These are phyloP conservation scores for Macroramphosus scolopax DNA, from an alignment of 2,797 vertebrate species.

Conservation along the genomic window DNA sequence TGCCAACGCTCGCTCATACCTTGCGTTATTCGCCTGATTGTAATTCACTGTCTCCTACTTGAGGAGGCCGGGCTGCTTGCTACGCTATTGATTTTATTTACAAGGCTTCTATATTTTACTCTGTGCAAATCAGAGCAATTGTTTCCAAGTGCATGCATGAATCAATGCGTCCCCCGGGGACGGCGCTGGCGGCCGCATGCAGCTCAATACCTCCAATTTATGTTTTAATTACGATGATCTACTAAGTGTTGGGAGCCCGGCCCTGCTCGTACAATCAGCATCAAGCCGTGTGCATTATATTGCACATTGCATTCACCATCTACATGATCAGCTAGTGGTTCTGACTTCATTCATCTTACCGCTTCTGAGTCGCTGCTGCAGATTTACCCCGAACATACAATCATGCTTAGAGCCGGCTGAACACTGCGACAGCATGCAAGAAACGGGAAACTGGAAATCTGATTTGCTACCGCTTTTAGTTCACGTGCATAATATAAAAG, in stretches of 20 bases:
- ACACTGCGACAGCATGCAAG: too few species aligned
- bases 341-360: conserved; percentile 15
- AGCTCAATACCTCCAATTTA: conserved; percentile 73
- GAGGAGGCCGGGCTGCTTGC: conserved; percentile 46
- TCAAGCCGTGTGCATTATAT: conserved; percentile 17
- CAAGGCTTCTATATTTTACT: conserved; percentile 62
- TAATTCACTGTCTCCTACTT: conserved; percentile 55
- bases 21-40: conserved; percentile 31
- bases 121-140: conserved; percentile 66
- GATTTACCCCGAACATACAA: too few species aligned
- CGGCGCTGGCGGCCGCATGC: conserved; percentile 38
- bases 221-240: conserved; percentile 78
- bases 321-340: background rate
- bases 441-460: too few species aligned
- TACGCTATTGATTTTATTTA: conserved; percentile 70
- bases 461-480: too few species aligned
- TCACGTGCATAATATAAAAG: too few species aligned
- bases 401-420: too few species aligned
- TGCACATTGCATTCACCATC: conserved; percentile 27
- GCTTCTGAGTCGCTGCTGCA: background rate
- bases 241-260: conserved; percentile 53
- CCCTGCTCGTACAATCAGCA: conserved; percentile 31
- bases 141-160: conserved; percentile 69
- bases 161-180: conserved; percentile 59
- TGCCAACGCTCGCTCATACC: conserved; percentile 8